Conservation (phyloP, 2,797 vertebrate species). For the Lophura swinhoii region DNA sequence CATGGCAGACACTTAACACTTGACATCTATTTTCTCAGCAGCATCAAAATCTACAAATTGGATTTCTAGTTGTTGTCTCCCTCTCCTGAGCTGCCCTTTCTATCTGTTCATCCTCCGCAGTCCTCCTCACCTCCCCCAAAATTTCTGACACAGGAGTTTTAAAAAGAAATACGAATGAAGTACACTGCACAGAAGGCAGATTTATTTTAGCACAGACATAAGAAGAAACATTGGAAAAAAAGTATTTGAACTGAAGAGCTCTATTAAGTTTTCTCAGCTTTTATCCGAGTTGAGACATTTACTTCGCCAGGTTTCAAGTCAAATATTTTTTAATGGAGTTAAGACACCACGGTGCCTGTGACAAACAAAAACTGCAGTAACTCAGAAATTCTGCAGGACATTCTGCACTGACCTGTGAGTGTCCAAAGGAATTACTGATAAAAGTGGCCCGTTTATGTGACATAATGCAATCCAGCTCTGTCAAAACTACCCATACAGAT, state of each 20-base stretch:
- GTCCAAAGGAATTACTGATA: neutral
- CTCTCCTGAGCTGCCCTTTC: conserved; percentile 60
- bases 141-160: conserved; percentile 51
- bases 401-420: neutral
- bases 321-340: neutral
- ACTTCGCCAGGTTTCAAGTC: neutral
- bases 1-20: conserved; percentile 47
- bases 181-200: conserved; percentile 55
- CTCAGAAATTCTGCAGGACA: neutral
- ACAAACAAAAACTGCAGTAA: neutral
- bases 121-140: conserved; percentile 64
- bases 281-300: neutral
- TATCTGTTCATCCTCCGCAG: conserved; percentile 28
- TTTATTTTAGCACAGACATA: conserved; percentile 56
- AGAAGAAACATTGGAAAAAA: neutral
- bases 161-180: conserved; percentile 59
- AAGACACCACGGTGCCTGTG: neutral
- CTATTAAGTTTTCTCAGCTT: conserved; percentile 14
- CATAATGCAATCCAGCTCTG: neutral
- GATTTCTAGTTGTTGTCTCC: conserved; percentile 11
- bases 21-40: conserved; percentile 37
- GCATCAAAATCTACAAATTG: conserved; percentile 14
- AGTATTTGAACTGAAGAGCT: conserved; percentile 21
- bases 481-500: neutral
- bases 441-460: neutral